Conservation (phyloP, 2,888 invertebrate genomes). For the Nycteola revayana region DNA sequence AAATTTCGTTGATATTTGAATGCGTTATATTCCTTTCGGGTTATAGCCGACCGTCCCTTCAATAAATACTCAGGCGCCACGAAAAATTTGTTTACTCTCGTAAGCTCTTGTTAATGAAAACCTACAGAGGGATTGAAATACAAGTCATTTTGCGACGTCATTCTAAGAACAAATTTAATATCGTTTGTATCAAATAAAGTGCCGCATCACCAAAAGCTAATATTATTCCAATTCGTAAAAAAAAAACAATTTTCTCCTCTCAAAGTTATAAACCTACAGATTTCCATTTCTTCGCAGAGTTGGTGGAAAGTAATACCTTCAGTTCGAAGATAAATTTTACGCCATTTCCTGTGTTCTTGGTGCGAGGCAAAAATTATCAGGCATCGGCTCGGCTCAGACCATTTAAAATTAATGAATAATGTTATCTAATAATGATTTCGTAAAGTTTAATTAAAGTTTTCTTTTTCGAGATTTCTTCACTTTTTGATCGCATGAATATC, state of each 20-base stretch:
- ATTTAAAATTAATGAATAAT: slow-evolving; percentile 82
- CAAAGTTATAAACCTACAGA: slow-evolving; percentile 74
- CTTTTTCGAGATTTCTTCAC: slow-evolving; percentile 54
- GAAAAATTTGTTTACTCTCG: slow-evolving; percentile 51
- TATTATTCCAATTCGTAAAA: slow-evolving; percentile 67
- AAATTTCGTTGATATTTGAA: slow-evolving; percentile 79
- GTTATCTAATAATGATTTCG: slow-evolving; percentile 79
- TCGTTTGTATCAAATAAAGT: slow-evolving; percentile 53
- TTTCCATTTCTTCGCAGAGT: slow-evolving; percentile 73
- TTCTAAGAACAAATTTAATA: slow-evolving; percentile 51
- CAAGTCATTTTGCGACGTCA: slow-evolving; percentile 37
- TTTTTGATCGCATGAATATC: slow-evolving; percentile 72
- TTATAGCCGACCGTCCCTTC: slow-evolving; percentile 58
- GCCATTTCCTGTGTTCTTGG: slow-evolving; percentile 72
- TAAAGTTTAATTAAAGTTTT: slow-evolving; percentile 79
- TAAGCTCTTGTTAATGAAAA: slow-evolving; percentile 64
- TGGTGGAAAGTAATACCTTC: slow-evolving; percentile 73
- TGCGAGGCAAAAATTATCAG: slow-evolving; percentile 75
- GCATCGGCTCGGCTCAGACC: slow-evolving; percentile 66
- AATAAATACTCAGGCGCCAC: slow-evolving; percentile 57
- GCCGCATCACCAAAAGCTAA: slow-evolving; percentile 60
- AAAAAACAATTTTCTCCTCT: slow-evolving; percentile 70
- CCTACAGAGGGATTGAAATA: slow-evolving; percentile 36
- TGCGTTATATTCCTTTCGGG: slow-evolving; percentile 69
- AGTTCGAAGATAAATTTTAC: slow-evolving; percentile 76